A percentile compares a stretch with the other conserved stretches of the same genome.
Conservation (phyloP, 2,888 invertebrate genomes). For the Bellardia bayeri region DNA sequence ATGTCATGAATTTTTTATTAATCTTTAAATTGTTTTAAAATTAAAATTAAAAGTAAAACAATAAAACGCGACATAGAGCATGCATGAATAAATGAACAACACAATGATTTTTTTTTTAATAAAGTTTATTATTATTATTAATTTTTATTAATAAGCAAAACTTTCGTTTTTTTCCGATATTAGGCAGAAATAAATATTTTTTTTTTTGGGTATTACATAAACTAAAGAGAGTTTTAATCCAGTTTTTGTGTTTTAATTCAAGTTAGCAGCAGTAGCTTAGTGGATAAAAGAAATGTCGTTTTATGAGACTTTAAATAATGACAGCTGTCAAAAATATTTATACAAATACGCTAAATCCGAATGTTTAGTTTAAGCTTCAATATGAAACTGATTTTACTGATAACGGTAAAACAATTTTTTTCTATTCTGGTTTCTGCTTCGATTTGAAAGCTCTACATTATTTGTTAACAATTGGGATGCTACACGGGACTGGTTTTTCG, state of each 20-base stretch:
- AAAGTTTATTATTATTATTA: conserved; percentile 10
- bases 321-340: neutral
- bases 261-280: neutral
- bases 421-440: too few relatives aligned
- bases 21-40: conserved; percentile 11
- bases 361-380: neutral
- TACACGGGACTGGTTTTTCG: too few relatives aligned
- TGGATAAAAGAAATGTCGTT: neutral
- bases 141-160: conserved; percentile 19
- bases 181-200: neutral
- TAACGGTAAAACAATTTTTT: too few relatives aligned
- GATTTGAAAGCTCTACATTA: too few relatives aligned
- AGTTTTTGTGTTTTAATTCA: neutral
- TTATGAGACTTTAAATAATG: neutral
- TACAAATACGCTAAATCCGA: neutral
- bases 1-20: conserved; percentile 7
- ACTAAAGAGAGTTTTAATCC: neutral
- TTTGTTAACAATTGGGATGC: too few relatives aligned
- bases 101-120: conserved; percentile 4
- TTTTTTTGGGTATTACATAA: neutral
- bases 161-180: conserved; percentile 54
- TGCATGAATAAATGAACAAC: neutral
- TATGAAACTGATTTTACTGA: neutral
- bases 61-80: neutral
- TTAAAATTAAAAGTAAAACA: conserved; percentile 41